These are phyloP conservation scores for Lysiphlebus fabarum DNA, from an alignment of 1,140 invertebrate genomes.

Conservation along the genomic window DNA sequence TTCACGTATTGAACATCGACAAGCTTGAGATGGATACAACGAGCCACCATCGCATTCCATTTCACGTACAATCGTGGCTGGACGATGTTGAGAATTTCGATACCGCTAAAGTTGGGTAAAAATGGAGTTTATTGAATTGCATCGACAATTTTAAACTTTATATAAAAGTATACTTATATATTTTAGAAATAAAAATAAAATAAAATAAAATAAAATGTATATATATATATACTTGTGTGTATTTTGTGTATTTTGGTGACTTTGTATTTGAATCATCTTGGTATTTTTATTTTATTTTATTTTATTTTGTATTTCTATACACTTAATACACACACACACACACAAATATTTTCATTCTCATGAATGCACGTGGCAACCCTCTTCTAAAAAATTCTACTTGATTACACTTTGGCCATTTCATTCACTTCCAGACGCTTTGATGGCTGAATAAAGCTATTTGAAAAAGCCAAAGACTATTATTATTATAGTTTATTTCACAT, in stretches of 20 bases:
- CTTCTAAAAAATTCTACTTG: slow-evolving; percentile 17
- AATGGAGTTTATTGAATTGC: slow-evolving; percentile 22
- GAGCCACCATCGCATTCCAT: slow-evolving; percentile 29
- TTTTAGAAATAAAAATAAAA: slow-evolving; percentile 4
- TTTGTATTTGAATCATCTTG: slow-evolving; percentile 2
- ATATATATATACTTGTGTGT: too few relatives aligned
- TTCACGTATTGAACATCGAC: slow-evolving; percentile 33
- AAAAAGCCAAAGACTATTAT: too few relatives aligned
- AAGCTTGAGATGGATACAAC: slow-evolving; percentile 20
- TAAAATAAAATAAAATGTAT: neutral
- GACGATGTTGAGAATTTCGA: slow-evolving; percentile 37
- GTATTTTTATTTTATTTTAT: neutral
- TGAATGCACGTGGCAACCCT: slow-evolving; percentile 1
- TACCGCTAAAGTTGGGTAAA: slow-evolving; percentile 37
- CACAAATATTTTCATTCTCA: neutral
- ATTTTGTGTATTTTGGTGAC: neutral
- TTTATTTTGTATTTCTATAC: neutral
- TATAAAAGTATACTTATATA: slow-evolving; percentile 2
- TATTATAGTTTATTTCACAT: too few relatives aligned
- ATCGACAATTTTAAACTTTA: slow-evolving; percentile 17
- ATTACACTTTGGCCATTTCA: slow-evolving; percentile 27
- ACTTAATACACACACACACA: neutral
- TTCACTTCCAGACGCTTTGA: slow-evolving; percentile 21
- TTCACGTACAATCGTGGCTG: slow-evolving; percentile 39
- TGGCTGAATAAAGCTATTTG: slow-evolving; percentile 24